These are phyloP conservation scores for Syrrhaptes paradoxus DNA, from an alignment of 2,113 vertebrate species.

Conservation along the genomic window DNA sequence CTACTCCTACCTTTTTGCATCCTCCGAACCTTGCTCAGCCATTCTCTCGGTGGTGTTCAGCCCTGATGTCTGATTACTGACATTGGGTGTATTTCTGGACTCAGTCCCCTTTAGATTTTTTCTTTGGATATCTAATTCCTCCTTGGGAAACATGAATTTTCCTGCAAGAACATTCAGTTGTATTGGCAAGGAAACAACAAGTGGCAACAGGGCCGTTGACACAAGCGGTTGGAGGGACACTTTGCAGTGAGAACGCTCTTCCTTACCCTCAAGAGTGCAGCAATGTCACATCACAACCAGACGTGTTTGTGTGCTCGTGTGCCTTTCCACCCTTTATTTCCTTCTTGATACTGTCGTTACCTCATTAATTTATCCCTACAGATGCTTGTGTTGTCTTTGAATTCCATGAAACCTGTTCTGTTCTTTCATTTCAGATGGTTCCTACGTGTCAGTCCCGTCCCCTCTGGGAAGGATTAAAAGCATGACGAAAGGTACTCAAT, in stretches of 20 bases:
- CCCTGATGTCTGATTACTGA: background rate
- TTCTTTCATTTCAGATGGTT: slow-evolving; percentile 85
- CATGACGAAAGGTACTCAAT: slow-evolving; percentile 93
- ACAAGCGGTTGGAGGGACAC: too few relatives aligned
- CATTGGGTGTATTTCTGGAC: background rate
- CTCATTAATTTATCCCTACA: background rate
- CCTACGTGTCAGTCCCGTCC: slow-evolving; percentile 93
- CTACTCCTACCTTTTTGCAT: background rate
- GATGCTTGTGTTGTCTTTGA: background rate
- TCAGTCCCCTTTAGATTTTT: background rate
- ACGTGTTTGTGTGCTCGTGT: background rate
- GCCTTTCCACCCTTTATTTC: background rate
- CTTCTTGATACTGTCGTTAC: background rate
- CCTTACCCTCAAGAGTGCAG: background rate
- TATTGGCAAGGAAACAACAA: background rate
- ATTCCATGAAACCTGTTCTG: background rate
- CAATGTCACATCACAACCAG: background rate
- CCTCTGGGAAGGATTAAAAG: slow-evolving; percentile 96
- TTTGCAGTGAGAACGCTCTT: too few relatives aligned
- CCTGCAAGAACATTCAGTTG: background rate
- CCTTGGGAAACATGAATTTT: background rate
- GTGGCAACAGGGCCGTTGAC: too few relatives aligned
- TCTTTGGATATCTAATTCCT: background rate
- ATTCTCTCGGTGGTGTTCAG: background rate
- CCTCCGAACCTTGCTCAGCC: background rate